Evolutionary conservation across 2,113 vertebrate genomes (phyloP), one percentile per base, ranked within the genome.

Genomic region (Helogale parvula): DNA sequence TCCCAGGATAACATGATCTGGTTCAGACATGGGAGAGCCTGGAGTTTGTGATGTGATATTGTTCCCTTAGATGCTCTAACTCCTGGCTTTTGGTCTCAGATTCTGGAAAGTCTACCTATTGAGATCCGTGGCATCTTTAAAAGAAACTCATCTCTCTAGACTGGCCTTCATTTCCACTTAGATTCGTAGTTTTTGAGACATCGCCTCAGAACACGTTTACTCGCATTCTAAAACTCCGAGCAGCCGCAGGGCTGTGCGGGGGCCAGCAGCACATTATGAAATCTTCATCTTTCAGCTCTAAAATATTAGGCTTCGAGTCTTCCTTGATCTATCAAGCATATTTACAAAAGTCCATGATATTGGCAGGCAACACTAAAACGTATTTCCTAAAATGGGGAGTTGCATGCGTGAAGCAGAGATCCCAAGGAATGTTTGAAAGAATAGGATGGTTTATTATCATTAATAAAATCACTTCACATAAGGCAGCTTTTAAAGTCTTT

Each of bases 401-500:
- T 94, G 6, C 1, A 12, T 8, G 33, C 15, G 83, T 54, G 5
- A n/a, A 60, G 15, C 38, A 57, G 31, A 88, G 50, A 60, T 77
- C 27, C 38, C 68, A 35, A 83, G 27, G 50, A 79, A 11, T 47
- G 12, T 81, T 84, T 88, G 82, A 52, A 63, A 89, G 52, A 97
- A 91, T 89, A 1, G 4, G 9, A 23, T 88, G 41, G 6, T 89
- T 97, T 98, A 8, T 10, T 10, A 4, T 90, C 81, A 83, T 96
- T 94, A 93, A 71, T 92, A 65, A 96, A 96, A 90, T 90, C 35
- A 50, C 23, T 33, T 94, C 29, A 81, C 52, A 27, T 77, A 81
- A 89, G 54, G 74, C 87, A 88, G 12, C 47, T 91, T 95, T 92
- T 60, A 25, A 96, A 71, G 45, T 35, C 89, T 93, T 87, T 95